Base-by-base conservation (phyloP, 2,113 vertebrate genomes). In the Hippocampus mohnikei region DNA sequence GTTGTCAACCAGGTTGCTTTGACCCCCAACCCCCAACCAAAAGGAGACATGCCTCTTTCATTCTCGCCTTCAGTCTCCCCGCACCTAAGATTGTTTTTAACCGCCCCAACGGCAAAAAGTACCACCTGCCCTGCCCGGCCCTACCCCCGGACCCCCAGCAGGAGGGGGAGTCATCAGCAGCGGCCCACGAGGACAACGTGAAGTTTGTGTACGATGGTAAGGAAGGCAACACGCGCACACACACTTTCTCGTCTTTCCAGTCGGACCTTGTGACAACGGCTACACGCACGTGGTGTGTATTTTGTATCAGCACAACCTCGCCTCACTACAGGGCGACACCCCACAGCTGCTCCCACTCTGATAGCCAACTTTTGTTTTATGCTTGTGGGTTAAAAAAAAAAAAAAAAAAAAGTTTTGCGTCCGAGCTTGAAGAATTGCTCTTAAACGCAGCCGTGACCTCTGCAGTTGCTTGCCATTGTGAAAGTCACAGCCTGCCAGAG, bases 131-230 rank as follows among this genome's bases (percentile, higher is more conserved):
- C 12, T 60, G 92, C 23, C 87, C 86, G 3, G 29, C 78, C 16
- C 86, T 87, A 2, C 88, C 90, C 2, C 11, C 86, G 3, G 86
- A 87, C 1, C 76, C 69, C 20, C 85, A 87, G 2, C 89, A 90
- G 20, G 94, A 95, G 61, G 90, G 96, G 82, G 87, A 85, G 66
- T 95, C 94, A 78, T 95, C 94, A 78, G 95, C 94, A 0, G 56
- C 91, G 5, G 93, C 94, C 1, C 96, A 98, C 0, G 93, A 96
- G 82, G 95, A 97, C 81, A 98, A 97, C 0, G 95, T 97, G 67
- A 93, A 90, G 71, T 97, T 98, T 63, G 72, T 96, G 23, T 92
- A 94, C 0, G 92, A 95, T 84, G 94, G 96, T 96, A 85, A 91
- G 87, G 10, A 20, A 61, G n/a, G 40, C 3, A 50, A 4, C 33